phyloP scores from a whole-genome alignment of 2,797 vertebrate species.

The Danionella dracula region DNA sequence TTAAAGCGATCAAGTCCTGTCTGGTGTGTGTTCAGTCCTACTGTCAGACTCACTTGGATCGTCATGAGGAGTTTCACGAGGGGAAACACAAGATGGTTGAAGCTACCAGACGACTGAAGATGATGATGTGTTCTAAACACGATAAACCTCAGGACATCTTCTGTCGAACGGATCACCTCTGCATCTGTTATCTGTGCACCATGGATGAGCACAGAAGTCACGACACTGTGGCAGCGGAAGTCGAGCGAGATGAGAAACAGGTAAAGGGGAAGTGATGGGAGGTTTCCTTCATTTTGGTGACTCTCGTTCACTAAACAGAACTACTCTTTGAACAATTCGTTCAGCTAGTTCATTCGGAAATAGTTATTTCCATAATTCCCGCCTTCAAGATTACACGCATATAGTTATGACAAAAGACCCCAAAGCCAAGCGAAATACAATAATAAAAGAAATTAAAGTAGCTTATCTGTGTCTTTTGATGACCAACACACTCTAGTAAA shows the following conservation, averaged over 20 bases:
- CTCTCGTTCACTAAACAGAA: too few species aligned
- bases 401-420: too few species aligned
- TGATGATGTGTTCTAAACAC: background rate
- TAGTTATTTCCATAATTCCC: too few species aligned
- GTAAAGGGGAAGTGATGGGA: background rate
- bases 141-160: background rate
- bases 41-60: background rate
- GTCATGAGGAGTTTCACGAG: background rate
- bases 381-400: too few species aligned
- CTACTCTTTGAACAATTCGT: too few species aligned
- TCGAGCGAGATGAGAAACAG: background rate
- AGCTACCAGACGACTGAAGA: background rate
- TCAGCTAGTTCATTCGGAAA: too few species aligned
- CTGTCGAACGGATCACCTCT: background rate
- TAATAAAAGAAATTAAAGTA: too few species aligned
- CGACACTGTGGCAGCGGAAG: background rate
- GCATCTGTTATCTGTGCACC: background rate
- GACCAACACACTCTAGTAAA: too few species aligned
- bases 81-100: background rate
- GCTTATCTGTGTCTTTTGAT: too few species aligned
- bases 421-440: too few species aligned
- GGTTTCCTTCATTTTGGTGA: too few species aligned
- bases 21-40: background rate
- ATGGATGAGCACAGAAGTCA: background rate
- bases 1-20: background rate